Base-by-base conservation (phyloP, 2,888 invertebrate species). In the Metacarcinus magister region DNA sequence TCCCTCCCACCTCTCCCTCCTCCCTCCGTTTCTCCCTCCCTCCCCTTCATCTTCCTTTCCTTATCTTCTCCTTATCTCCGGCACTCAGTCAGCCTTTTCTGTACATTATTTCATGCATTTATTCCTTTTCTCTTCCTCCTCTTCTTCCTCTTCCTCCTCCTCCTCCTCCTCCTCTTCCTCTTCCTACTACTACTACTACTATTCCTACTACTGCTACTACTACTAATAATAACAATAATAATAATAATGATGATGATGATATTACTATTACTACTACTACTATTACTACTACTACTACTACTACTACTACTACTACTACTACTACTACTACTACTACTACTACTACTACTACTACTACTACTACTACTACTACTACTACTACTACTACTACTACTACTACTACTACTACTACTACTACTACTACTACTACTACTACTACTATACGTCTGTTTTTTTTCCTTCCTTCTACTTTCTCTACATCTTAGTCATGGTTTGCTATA, bases 131-230 rank as follows among this genome's bases (percentile, higher is more conserved):
- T 1, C 32, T 32, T 82, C 8, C 10, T 32, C 75, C 2, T 75
- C 32, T 32, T 10, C 1, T 32, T 82, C 8, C 32, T 82, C 8
- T 32, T 0, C 28, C 82, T 32, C 28, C 82, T 82, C 28, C 82
- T 82, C 28, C 82, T 82, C 28, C 82, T 32, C 28, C 82, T 82
- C n/a, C 82, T 82, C 28, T 32, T 82, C 28, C 82, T 82, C 28
- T 32, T 82, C 28, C 82, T 82, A 82, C 82, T 82, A 82, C 82
- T 82, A 82, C 82, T 82, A 82, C 82, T 82, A 82, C 82, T 82
- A 28, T 32, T 82, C 2, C 82, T 82, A 82, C 82, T 32, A 82
- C 82, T 82, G 8, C 82, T 82, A 32, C 82, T 82, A 32, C 82
- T 32, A 32, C 82, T 82, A 32, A 28, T 82, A 75, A n/a, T 75